Base-by-base conservation (phyloP, 1,140 invertebrate genomes). In the Drosophila sturtevanti region DNA sequence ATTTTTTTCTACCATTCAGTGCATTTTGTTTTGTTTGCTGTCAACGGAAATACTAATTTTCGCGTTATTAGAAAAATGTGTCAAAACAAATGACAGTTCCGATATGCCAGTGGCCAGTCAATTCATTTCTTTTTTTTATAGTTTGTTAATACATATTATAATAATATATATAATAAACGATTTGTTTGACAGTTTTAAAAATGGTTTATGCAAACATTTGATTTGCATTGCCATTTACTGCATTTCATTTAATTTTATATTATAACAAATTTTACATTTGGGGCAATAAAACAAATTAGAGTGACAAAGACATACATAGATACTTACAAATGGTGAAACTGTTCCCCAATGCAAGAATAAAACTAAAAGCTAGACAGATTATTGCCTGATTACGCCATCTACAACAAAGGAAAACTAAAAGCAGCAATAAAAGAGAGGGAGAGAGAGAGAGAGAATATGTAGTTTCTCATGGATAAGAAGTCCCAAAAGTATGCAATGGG, bases 11-110 rank as follows among this genome's bases (percentile, higher is more conserved):
- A 31, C 12, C 35, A 56, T 44, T 56, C n/a, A 12, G 63, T 56
- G 21, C 38, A 14, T 41, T 34, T 14, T 51, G 63, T 68, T 68
- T 37, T 31, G 12, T 55, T 56, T 16, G 52, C 55, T 74, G 77
- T 65, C 81, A 77, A 67, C 60, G 41, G 44, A 72, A 79, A 72
- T 55, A 76, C 68, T 81, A 82, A 87, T 86, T 82, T 89, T 77
- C 41, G 72, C 77, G 79, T 84, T 82, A 87, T 87, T 89, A 87
- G 76, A 56, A 54, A 61, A 87, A 77, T 89, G 82, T 87, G 82
- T 87, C 84, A 79, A 77, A 86, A 82, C 79, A 89, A 82, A 77
- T 86, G 78, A 76, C 65, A 89, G 63, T 48, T 62, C 31, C 64
- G 37, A 72, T 81, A 77, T 73, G 67, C 34, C 68, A 55, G 56